These are phyloP conservation scores for Trichechus manatus DNA, from an alignment of 2,113 vertebrate species.

Conservation along the genomic window DNA sequence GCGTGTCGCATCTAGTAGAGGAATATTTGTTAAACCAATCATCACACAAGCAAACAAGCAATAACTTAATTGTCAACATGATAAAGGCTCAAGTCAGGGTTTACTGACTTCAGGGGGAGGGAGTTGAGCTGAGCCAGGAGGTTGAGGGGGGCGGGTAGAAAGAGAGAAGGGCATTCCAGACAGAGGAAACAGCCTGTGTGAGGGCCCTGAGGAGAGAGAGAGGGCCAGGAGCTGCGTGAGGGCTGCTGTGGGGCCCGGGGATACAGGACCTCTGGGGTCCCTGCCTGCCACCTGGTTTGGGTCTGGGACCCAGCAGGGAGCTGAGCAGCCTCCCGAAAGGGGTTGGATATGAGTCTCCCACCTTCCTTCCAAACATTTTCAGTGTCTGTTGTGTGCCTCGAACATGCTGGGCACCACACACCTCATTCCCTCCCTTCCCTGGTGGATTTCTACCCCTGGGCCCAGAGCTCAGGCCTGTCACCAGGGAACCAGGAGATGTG, in stretches of 20 bases:
- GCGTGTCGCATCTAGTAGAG: slow-evolving; percentile 64
- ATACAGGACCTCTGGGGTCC: neutral
- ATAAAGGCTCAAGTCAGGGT: slow-evolving; percentile 26
- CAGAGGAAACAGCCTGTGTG: neutral
- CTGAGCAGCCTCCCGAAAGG: neutral
- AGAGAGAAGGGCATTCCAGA: neutral
- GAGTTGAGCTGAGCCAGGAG: neutral
- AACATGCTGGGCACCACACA: rapidly evolving
- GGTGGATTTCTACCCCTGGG: neutral
- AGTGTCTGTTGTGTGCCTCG: neutral
- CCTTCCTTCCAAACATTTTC: neutral
- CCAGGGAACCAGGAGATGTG: neutral
- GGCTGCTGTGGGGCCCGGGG: rapidly evolving
- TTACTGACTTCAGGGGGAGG: neutral
- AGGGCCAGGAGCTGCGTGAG: rapidly evolving
- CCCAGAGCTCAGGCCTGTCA: neutral
- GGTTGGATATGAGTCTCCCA: neutral
- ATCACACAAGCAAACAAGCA: slow-evolving; percentile 76
- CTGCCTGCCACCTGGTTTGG: neutral
- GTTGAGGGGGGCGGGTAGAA: neutral
- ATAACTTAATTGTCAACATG: slow-evolving; percentile 75
- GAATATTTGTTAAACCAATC: slow-evolving; percentile 81
- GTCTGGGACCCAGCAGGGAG: neutral
- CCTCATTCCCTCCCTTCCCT: neutral
- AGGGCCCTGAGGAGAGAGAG: rapidly evolving